Evolutionary conservation across 2,888 invertebrate genomes (phyloP), one percentile per base, ranked within the genome.

Genomic region (Acanthosoma haemorrhoidale): DNA sequence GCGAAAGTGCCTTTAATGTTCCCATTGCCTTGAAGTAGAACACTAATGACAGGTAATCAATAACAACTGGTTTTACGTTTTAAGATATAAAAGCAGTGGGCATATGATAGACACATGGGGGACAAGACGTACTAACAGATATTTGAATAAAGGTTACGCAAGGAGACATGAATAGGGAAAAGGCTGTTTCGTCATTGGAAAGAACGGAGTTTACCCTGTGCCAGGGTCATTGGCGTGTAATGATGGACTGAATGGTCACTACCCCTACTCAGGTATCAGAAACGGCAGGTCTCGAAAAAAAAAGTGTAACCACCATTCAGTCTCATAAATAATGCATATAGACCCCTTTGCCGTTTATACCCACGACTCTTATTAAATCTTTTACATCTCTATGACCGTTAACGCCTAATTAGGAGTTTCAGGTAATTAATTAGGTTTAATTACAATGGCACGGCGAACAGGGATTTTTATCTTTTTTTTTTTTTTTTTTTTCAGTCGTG

Each of bases 111-210:
- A 21, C 25, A 25, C 51, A 51, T 25, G 51, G 29, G 51, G 51
- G n/a, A n/a, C n/a, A n/a, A n/a, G n/a, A 1, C 25, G 25, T 11
- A n/a, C 25, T 13, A 25, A 25, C 6, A n/a, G 51, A 9, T 51
- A 51, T 51, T 25, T 51, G 25, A 51, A 51, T 25, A 51, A 21
- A 51, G 29, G 51, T 51, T 51, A 51, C 29, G 51, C 29, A 51
- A 51, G 25, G 18, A 43, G 13, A 51, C 51, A 51, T 51, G 51
- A 51, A 51, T 51, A 51, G n/a, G 51, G 51, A 51, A 51, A 25
- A 51, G 21, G 25, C 25, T 8, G 29, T 51, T 51, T 51, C 51
- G 51, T 51, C 51, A 51, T 11, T 5, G 13, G 11, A 51, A 25
- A 25, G 51, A 51, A 51, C 29, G 25, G 25, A 25, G 29, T 51